Evolutionary conservation across 2,797 vertebrate species (phyloP).

Genomic region (Pachyuromys duprasi): DNA sequence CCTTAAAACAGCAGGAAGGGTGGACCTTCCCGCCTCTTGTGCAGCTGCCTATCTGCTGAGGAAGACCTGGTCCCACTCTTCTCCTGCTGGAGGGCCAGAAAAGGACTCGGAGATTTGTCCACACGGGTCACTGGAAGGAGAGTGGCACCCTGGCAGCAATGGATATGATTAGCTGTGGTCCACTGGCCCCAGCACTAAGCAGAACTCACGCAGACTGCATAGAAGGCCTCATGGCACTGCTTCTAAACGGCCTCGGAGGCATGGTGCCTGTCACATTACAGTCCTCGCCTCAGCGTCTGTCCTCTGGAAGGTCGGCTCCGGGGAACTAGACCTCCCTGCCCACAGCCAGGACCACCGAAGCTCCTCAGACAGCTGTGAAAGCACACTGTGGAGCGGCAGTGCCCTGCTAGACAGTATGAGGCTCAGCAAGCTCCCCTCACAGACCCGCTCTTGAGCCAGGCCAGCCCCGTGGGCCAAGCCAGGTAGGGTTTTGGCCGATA

Average conservation of each 20-base stretch:
- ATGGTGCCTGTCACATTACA: accelerated
- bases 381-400: not conserved
- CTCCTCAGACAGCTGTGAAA: not conserved
- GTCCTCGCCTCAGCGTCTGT: not conserved
- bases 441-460: not conserved
- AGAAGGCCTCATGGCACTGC: not conserved
- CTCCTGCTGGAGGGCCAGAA: not conserved
- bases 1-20: constrained; percentile 72
- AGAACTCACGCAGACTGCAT: not conserved
- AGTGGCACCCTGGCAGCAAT: not conserved
- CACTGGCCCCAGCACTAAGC: not conserved
- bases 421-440: not conserved
- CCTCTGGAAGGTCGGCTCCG: constrained; percentile 16
- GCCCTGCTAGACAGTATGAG: not conserved
- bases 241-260: not conserved
- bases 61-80: not conserved
- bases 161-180: not conserved
- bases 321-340: not conserved
- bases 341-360: accelerated
- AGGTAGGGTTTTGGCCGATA: accelerated
- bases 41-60: constrained; percentile 65
- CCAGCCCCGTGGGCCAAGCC: not conserved
- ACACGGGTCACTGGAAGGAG: not conserved
- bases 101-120: not conserved
- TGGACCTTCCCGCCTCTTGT: constrained; percentile 79